Percentiles rank a stretch among this genome's conserved stretches.
phyloP scores from a whole-genome alignment of 2,113 vertebrate genomes.

The Lucifuga dentata region DNA sequence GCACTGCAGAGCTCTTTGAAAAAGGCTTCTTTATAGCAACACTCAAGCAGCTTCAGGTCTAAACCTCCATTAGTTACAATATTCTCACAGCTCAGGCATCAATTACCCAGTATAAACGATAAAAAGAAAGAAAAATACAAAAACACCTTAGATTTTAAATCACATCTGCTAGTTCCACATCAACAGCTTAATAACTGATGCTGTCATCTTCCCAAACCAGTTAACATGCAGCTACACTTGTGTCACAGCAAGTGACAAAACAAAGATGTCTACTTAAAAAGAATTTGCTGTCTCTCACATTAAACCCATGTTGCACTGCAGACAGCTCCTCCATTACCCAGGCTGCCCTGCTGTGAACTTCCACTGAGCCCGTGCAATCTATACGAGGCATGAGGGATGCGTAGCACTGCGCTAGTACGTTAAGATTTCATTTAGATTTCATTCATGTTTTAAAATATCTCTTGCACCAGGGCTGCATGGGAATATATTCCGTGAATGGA shows the following conservation, averaged over 20 bases:
- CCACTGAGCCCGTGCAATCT: conserved; percentile 39
- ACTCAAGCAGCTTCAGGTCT: background rate
- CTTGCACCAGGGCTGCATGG: conserved; percentile 35
- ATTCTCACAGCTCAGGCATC: background rate
- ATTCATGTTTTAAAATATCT: conserved; percentile 81
- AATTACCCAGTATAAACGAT: conserved; percentile 14
- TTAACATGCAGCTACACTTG: conserved; percentile 7
- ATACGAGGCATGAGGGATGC: conserved; percentile 49
- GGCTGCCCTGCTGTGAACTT: conserved; percentile 49
- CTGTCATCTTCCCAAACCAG: background rate
- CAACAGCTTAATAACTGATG: background rate
- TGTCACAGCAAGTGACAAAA: conserved; percentile 28
- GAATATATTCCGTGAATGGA: conserved; percentile 76
- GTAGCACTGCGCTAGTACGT: conserved; percentile 39
- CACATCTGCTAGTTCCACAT: conserved; percentile 1
- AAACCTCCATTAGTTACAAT: conserved; percentile 9
- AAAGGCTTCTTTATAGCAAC: conserved; percentile 5
- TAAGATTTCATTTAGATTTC: conserved; percentile 84
- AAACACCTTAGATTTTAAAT: background rate
- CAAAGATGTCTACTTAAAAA: conserved; percentile 14
- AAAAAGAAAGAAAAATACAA: too few relatives aligned
- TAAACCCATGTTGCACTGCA: conserved; percentile 52
- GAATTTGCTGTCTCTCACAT: conserved; percentile 41
- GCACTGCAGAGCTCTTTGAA: conserved; percentile 22
- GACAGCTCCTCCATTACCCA: conserved; percentile 62